A percentile compares a stretch with the other conserved stretches of the same genome.
Evolutionary conservation across 2,113 vertebrate genomes (phyloP).

Genomic region (Miniopterus natalensis): DNA sequence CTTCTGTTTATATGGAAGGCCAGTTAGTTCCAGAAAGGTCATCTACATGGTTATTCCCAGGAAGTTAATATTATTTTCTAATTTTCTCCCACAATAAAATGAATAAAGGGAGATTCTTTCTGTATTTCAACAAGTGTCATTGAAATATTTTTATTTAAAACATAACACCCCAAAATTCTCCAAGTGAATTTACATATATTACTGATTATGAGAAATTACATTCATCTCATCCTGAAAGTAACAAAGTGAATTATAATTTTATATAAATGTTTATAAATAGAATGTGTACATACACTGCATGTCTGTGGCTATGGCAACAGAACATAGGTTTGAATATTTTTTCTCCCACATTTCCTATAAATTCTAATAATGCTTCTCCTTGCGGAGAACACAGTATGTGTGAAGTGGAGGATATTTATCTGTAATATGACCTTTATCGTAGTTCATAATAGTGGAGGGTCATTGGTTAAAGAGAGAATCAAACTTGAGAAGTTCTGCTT

Average conservation of each 20-base stretch:
- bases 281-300: neutral
- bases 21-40: slow-evolving; percentile 7
- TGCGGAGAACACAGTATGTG: neutral
- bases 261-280: neutral
- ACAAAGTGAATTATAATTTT: neutral
- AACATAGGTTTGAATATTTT: neutral
- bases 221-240: neutral
- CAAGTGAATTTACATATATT: neutral
- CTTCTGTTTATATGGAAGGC: neutral
- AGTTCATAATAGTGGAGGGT: slow-evolving; percentile 40
- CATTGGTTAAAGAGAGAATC: slow-evolving; percentile 60
- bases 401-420: slow-evolving; percentile 69
- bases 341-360: neutral
- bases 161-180: neutral
- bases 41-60: neutral
- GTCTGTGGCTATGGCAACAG: neutral
- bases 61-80: neutral
- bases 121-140: neutral
- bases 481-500: slow-evolving; percentile 68
- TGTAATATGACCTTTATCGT: slow-evolving; percentile 68
- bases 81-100: neutral
- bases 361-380: slow-evolving; percentile 47
- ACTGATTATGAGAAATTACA: neutral
- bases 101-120: neutral
- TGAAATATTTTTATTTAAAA: neutral